Evolutionary conservation across 2,888 invertebrate species (phyloP), one percentile per base, ranked within the genome.

Genomic region (Cantharis rufa): DNA sequence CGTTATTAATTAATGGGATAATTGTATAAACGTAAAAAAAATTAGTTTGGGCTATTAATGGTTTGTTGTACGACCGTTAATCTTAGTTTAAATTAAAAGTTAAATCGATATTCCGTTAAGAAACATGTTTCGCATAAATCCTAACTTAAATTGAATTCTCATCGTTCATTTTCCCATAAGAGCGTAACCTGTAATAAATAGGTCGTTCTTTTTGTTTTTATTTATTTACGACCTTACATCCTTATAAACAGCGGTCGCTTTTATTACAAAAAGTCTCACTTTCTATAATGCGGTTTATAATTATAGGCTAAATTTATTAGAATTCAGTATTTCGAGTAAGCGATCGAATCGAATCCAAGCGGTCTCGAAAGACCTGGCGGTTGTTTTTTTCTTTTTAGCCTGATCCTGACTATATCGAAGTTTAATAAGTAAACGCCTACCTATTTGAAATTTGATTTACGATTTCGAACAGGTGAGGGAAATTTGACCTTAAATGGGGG

Each of bases 371-470:
- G 32, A n/a, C 10, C 15, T 1, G 10, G 18, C 28, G 10, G 18
- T 24, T 4, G n/a, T 70, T 63, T 69, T 64, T 24, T 28, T 66
- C 62, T 9, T 9, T 16, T 71, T 27, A 79, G 75, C 15, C 28
- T 74, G 75, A 32, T 64, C 64, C 73, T 64, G 61, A 77, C 79
- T 79, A 77, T 75, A 77, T 75, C 74, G 73, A 75, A 66, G 72
- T 81, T 83, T 84, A 85, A 84, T 84, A 84, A 83, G 85, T 84
- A 84, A 66, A 85, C 85, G 85, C 85, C 85, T 84, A 85, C 84
- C 85, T 85, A 85, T 85, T 85, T 85, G 84, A 80, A 84, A 84
- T 85, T 85, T 85, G 85, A 85, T 85, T 85, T 85, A 85, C 82
- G 84, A 83, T 81, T 81, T 82, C 76, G 75, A 79, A 83, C 83